Evolutionary conservation across 2,888 invertebrate species (phyloP).

Genomic region (Psylliodes chrysocephalus): DNA sequence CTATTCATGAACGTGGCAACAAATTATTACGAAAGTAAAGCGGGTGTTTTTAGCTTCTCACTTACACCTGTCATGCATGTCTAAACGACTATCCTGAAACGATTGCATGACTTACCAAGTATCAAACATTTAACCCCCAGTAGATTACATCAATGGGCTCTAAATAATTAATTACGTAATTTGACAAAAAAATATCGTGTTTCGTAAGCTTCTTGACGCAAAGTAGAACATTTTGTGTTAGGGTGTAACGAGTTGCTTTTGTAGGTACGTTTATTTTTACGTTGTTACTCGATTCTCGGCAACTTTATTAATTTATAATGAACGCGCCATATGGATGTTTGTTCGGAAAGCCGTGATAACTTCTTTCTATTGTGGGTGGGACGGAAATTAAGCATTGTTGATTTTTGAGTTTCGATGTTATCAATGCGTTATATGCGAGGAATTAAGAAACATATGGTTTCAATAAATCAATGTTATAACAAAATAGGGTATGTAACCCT

Average conservation of each 20-base stretch:
- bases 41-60: slow-evolving; percentile 3
- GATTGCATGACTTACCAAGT: slow-evolving; percentile 39
- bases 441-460: slow-evolving; percentile 19
- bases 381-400: slow-evolving; percentile 31
- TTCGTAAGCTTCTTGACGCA: slow-evolving; percentile 49
- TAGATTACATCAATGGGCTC: slow-evolving; percentile 60
- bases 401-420: slow-evolving; percentile 20
- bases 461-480: background rate
- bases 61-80: slow-evolving; percentile 28
- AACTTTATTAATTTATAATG: slow-evolving; percentile 19
- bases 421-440: slow-evolving; percentile 22
- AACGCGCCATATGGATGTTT: slow-evolving; percentile 38
- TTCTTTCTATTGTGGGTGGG: slow-evolving; percentile 38
- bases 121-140: slow-evolving; percentile 60
- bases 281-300: slow-evolving; percentile 4
- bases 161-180: slow-evolving; percentile 62
- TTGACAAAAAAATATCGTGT: slow-evolving; percentile 57
- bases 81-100: slow-evolving; percentile 14
- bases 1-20: background rate
- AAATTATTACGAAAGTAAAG: background rate
- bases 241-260: slow-evolving; percentile 20
- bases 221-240: slow-evolving; percentile 38
- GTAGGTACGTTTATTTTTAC: slow-evolving; percentile 29
- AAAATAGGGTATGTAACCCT: too few species aligned
- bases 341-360: slow-evolving; percentile 36